Evolutionary conservation across 23 tunicate genomes (phyloP).

Genomic region (Styela clava): DNA sequence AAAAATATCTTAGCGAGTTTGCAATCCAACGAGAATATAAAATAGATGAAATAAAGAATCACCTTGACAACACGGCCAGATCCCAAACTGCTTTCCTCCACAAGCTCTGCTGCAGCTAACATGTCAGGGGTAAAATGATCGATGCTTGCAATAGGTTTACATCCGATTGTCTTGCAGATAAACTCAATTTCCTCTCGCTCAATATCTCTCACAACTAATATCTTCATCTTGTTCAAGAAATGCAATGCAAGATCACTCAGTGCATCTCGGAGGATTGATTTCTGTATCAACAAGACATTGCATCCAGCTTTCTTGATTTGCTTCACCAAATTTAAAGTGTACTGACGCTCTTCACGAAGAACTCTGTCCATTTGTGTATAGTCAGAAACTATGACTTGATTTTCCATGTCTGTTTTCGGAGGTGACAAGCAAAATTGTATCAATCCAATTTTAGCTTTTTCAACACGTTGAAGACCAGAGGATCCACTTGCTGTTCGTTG

Average conservation of each 20-base stretch:
- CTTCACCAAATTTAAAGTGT: slow-evolving; percentile 93
- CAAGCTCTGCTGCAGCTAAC: slow-evolving; percentile 91
- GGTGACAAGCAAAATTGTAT: slow-evolving; percentile 96
- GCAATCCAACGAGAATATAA: too few species aligned
- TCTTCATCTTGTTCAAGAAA: slow-evolving; percentile 95
- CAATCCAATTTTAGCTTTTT: slow-evolving; percentile 91
- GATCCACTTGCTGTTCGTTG: slow-evolving; percentile 88
- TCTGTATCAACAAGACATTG: slow-evolving; percentile 92
- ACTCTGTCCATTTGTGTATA: slow-evolving; percentile 99
- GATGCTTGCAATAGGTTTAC: slow-evolving; percentile 93
- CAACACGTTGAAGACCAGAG: slow-evolving; percentile 71
- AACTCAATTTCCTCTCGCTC: slow-evolving; percentile 96
- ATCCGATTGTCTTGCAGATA: slow-evolving; percentile 93
- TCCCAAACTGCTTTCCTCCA: slow-evolving; percentile 92
- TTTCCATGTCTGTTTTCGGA: slow-evolving; percentile 99
- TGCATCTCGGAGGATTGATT: slow-evolving; percentile 95
- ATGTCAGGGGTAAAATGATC: slow-evolving; percentile 94
- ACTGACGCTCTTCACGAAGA: slow-evolving; percentile 90
- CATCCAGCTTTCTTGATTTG: slow-evolving; percentile 95
- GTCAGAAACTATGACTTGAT: slow-evolving; percentile 85
- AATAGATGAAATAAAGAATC: too few species aligned
- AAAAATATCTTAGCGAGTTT: not conserved
- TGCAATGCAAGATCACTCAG: slow-evolving; percentile 92
- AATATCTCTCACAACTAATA: slow-evolving; percentile 90
- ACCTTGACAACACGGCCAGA: slow-evolving; percentile 92